phyloP scores from a whole-genome alignment of 1,140 invertebrate species.

The Neodiprion virginianus region DNA sequence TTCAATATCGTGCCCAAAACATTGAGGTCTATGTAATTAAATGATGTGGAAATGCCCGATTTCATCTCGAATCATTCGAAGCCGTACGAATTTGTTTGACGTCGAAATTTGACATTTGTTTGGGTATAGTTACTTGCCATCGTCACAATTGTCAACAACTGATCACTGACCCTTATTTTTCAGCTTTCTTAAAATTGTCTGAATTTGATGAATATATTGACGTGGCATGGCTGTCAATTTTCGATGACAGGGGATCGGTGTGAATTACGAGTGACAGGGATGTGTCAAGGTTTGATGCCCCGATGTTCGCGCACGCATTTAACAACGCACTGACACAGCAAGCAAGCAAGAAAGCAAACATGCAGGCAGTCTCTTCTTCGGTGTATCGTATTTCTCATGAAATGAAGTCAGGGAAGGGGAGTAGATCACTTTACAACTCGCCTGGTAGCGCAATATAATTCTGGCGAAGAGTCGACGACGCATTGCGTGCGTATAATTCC shows the following conservation, averaged over 20 bases:
- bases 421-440: conserved; percentile 2
- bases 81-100: no score
- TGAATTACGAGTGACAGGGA: neutral
- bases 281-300: neutral
- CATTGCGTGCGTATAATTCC: neutral
- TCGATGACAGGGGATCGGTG: no score
- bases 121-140: no score
- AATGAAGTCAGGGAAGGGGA: neutral
- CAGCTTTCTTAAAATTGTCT: neutral
- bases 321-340: neutral
- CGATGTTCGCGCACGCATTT: neutral
- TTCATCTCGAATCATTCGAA: no score
- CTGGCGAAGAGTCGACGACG: neutral
- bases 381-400: neutral
- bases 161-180: neutral
- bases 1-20: no score
- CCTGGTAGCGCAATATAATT: neutral
- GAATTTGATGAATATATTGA: no score
- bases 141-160: neutral
- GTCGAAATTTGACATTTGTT: no score
- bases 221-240: no score
- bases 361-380: neutral
- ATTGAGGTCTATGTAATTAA: no score
- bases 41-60: no score
- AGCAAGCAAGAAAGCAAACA: no score